Evolutionary conservation across 2,888 invertebrate species (phyloP).

Genomic region (Prenolepis imparis): DNA sequence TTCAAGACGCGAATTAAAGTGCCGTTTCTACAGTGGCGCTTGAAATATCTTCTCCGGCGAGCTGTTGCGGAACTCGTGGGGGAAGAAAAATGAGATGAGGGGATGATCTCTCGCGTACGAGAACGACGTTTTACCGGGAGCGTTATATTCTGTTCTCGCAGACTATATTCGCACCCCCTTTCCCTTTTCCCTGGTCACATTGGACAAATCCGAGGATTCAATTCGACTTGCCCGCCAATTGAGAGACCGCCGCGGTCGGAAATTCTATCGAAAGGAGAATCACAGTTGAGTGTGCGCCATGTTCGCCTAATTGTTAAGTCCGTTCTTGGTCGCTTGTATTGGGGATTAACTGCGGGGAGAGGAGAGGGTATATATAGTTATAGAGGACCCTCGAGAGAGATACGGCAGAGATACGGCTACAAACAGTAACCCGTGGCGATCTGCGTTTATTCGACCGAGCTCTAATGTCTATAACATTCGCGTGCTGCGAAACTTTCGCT

Average conservation of each 20-base stretch:
- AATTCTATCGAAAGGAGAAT: slow-evolving; percentile 44
- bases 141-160: slow-evolving; percentile 11
- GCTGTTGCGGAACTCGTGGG: slow-evolving; percentile 17
- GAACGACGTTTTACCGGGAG: slow-evolving; percentile 2
- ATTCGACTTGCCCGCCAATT: slow-evolving; percentile 19
- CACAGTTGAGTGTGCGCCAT: slow-evolving; percentile 8
- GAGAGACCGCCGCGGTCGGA: slow-evolving; percentile 14
- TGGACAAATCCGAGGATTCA: slow-evolving; percentile 38
- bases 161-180: background rate
- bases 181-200: background rate
- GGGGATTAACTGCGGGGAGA: slow-evolving; percentile 14
- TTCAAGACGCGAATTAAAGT: slow-evolving; percentile 44
- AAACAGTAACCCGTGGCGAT: slow-evolving; percentile 35
- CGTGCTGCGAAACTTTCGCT: slow-evolving; percentile 20
- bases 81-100: slow-evolving; percentile 34
- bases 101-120: slow-evolving; percentile 44
- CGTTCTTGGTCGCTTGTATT: slow-evolving; percentile 33
- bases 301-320: slow-evolving; percentile 49
- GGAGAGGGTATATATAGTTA: background rate
- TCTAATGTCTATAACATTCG: slow-evolving; percentile 43
- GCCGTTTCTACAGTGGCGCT: slow-evolving; percentile 25
- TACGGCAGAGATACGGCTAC: slow-evolving; percentile 3
- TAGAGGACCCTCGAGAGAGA: background rate
- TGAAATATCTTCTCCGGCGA: slow-evolving; percentile 44
- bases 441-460: slow-evolving; percentile 39